Conservation (phyloP, 1,140 invertebrate genomes). For the Caenorhabditis tropicalis region DNA sequence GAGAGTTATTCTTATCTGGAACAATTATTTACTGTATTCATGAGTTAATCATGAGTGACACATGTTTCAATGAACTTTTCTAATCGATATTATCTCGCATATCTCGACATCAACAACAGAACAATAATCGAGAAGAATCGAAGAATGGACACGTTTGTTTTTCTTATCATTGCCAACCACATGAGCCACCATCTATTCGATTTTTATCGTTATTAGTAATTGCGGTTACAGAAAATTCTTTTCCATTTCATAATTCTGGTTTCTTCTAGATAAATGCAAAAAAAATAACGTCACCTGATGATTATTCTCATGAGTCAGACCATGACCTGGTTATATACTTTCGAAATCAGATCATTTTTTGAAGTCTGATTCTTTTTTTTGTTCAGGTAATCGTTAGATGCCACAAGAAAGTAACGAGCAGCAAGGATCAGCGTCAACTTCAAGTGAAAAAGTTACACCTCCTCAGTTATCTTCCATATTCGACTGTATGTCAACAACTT, state of each 20-base stretch:
- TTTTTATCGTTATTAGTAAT: slow-evolving; percentile 6
- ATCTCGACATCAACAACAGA: too few species aligned
- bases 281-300: neutral
- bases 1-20: too few species aligned
- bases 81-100: too few species aligned
- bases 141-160: neutral
- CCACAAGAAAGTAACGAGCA: neutral
- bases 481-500: neutral
- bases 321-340: neutral
- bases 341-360: neutral
- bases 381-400: neutral
- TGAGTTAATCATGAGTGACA: too few species aligned
- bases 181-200: neutral
- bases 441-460: neutral
- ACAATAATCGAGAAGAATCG: neutral
- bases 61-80: too few species aligned
- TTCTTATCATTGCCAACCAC: neutral
- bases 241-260: neutral
- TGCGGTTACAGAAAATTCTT: neutral
- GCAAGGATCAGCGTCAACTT: neutral
- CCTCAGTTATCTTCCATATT: neutral
- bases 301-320: neutral
- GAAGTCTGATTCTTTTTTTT: neutral
- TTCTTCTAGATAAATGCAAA: neutral
- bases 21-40: too few species aligned